Conservation (phyloP, 2,888 invertebrate genomes). For the Pseudoips prasinana region DNA sequence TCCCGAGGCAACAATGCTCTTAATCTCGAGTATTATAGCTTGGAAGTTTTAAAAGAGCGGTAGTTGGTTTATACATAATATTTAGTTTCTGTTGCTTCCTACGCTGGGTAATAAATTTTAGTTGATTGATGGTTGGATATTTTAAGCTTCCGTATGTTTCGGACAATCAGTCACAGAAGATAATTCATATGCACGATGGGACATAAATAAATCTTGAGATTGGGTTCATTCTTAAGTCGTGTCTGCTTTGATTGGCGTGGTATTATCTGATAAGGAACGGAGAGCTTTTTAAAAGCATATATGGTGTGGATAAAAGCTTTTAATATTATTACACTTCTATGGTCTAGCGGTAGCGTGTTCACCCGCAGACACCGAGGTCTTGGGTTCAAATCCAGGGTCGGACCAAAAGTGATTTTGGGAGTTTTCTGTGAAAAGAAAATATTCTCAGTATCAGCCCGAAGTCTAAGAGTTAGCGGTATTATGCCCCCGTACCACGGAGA, state of each 20-base stretch:
- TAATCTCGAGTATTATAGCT: constrained; percentile 75
- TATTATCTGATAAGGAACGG: constrained; percentile 42
- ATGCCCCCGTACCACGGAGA: no score
- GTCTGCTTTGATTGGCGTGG: constrained; percentile 49
- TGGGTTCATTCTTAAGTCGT: constrained; percentile 45
- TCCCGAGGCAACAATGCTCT: constrained; percentile 71
- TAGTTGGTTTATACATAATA: constrained; percentile 68
- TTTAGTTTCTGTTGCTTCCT: constrained; percentile 69
- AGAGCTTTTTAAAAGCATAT: constrained; percentile 4
- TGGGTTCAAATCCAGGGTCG: no score
- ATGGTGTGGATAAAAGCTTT: constrained; percentile 1
- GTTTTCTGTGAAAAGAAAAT: no score
- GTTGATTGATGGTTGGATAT: constrained; percentile 49
- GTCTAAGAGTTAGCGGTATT: no score
- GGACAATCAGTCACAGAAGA: constrained; percentile 62
- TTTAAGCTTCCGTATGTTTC: constrained; percentile 53
- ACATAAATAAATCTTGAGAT: constrained; percentile 51
- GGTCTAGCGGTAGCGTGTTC: no score
- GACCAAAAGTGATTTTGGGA: no score
- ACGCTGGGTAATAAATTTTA: constrained; percentile 70
- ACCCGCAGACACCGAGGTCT: no score
- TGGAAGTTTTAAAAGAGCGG: constrained; percentile 65
- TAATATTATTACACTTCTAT: constrained; percentile 12
- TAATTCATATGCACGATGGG: constrained; percentile 54
- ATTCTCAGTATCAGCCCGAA: no score